Evolutionary conservation across 1,140 invertebrate species (phyloP).

Genomic region (Ruditapes philippinarum): DNA sequence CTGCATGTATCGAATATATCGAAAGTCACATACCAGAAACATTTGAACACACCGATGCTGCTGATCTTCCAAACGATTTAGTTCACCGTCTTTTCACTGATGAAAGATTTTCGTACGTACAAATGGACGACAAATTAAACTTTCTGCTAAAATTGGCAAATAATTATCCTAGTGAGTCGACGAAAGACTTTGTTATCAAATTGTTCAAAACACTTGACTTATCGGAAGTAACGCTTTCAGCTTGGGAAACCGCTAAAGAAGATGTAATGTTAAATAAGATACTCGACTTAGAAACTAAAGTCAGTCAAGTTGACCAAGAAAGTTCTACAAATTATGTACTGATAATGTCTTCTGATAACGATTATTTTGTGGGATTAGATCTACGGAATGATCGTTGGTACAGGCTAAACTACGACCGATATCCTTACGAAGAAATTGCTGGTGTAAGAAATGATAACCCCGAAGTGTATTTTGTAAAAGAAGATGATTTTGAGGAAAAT

Average conservation of each 20-base stretch:
- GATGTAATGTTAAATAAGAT: neutral
- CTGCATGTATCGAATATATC: neutral
- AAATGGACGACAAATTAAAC: neutral
- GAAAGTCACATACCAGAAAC: neutral
- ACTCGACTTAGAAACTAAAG: neutral
- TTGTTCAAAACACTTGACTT: neutral
- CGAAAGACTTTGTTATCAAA: neutral
- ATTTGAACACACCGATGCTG: neutral
- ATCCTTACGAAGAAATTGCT: neutral
- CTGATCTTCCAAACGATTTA: neutral
- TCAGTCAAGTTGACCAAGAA: neutral
- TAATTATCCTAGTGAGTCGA: neutral
- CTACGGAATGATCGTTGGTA: neutral
- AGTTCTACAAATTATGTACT: neutral
- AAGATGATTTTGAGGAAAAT: neutral
- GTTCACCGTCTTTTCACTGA: neutral
- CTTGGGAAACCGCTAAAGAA: neutral
- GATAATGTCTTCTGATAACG: neutral
- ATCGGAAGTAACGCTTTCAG: neutral
- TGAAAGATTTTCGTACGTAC: neutral
- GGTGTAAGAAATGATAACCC: neutral
- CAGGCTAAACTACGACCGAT: neutral
- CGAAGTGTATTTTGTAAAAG: neutral
- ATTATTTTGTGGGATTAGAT: neutral
- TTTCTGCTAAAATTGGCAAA: neutral